These are phyloP conservation scores for Ericerus pela DNA, from an alignment of 1,140 invertebrate genomes.

Conservation along the genomic window DNA sequence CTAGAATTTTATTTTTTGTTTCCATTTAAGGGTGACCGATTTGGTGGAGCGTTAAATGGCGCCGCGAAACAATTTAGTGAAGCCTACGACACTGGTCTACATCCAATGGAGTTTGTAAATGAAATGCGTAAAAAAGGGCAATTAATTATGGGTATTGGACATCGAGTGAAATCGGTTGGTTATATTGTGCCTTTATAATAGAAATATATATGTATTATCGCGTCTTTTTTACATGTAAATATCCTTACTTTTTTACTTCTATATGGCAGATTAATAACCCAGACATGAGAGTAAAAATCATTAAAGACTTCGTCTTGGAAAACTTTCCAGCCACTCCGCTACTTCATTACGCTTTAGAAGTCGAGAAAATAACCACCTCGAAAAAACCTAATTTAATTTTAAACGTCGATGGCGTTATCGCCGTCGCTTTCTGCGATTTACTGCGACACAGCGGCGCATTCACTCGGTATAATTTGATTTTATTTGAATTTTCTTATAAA, in stretches of 20 bases:
- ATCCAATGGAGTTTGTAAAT: slow-evolving; percentile 98
- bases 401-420: slow-evolving; percentile 97
- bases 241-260: neutral
- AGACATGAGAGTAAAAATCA: slow-evolving; percentile 89
- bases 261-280: slow-evolving; percentile 85
- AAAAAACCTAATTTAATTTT: slow-evolving; percentile 99
- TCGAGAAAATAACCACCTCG: slow-evolving; percentile 96
- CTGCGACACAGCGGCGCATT: slow-evolving; percentile 83
- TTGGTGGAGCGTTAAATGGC: slow-evolving; percentile 94
- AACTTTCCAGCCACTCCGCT: slow-evolving; percentile 87
- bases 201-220: too few relatives aligned
- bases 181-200: too few relatives aligned
- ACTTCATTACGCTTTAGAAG: slow-evolving; percentile 87
- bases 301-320: slow-evolving; percentile 90
- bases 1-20: too few relatives aligned
- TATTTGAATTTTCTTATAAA: slow-evolving; percentile 13
- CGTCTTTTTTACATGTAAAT: neutral
- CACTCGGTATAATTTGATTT: slow-evolving; percentile 46
- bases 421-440: slow-evolving; percentile 92
- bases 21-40: slow-evolving; percentile 71
- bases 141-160: slow-evolving; percentile 98
- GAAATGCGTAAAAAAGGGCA: slow-evolving; percentile 91
- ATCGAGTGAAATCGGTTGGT: slow-evolving; percentile 85
- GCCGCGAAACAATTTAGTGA: slow-evolving; percentile 92
- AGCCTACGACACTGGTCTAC: slow-evolving; percentile 81